Conservation (phyloP, 2,888 invertebrate species). For the Adelognathus sp. region DNA sequence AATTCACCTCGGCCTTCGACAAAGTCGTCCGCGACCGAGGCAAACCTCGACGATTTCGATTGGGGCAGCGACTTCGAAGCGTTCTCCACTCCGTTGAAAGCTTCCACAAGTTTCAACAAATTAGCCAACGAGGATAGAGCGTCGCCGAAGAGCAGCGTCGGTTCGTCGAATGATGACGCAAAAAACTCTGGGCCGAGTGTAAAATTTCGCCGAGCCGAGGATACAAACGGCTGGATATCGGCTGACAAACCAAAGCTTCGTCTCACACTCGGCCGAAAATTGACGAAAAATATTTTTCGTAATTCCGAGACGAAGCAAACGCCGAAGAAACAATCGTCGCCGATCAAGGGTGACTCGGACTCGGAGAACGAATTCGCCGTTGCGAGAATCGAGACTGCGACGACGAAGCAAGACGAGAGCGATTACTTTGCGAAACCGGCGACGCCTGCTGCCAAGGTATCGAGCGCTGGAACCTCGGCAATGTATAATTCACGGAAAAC, state of each 20-base stretch:
- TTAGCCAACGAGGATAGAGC: neutral
- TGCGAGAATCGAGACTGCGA: constrained; percentile 19
- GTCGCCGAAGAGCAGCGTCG: neutral
- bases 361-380: constrained; percentile 51
- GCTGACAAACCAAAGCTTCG: constrained; percentile 26
- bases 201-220: constrained; percentile 1
- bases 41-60: constrained; percentile 60
- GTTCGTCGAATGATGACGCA: neutral
- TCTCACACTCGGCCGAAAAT: constrained; percentile 38
- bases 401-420: neutral
- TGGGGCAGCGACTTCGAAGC: constrained; percentile 69
- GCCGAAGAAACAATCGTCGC: neutral
- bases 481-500: constrained; percentile 12
- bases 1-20: neutral
- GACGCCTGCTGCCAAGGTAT: neutral
- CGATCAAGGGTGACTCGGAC: constrained; percentile 24
- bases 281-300: constrained; percentile 27
- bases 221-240: constrained; percentile 29
- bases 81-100: neutral
- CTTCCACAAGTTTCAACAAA: neutral
- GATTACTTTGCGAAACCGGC: constrained; percentile 41
- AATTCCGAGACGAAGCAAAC: neutral
- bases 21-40: constrained; percentile 16
- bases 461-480: neutral
- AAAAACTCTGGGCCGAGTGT: neutral